Base-by-base conservation (phyloP, 2,113 vertebrate species). In the Laticauda laticaudata region DNA sequence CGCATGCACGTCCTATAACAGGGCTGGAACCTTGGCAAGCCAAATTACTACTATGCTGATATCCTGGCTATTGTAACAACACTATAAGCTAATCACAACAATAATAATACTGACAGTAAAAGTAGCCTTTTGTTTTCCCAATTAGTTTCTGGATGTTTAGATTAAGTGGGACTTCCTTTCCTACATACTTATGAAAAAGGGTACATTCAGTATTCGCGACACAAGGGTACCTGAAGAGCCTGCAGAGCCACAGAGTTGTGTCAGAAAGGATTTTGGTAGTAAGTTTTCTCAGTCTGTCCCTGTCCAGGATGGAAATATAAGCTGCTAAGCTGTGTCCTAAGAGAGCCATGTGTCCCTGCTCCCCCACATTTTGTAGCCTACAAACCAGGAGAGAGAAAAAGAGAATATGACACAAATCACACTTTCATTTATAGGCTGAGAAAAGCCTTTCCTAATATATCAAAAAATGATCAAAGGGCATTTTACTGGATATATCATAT, bases 261-360 rank as follows among this genome's bases (percentile, higher is more conserved):
- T 99, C 99, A 0, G 99, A 99, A 93, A 99, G 98, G 96, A 99
- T 98, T 91, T 99, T 98, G 0, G 98, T 99, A 91, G 98, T 99
- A 55, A 99, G 98, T 93, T 98, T 99, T 93, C 99, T 97, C 94
- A 99, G 97, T 26, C 98, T 96, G 86, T 99, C 99, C 95, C 97
- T 98, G 96, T 99, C 98, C 97, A 99, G 93, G 87, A 99, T 98
- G 0, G 99, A 99, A 96, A 99, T 99, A 95, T 99, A 99, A 48
- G 99, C 99, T 5, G 99, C 99, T 96, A 99, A 97, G 96, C 99
- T 99, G 91, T 99, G 99, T 59, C 99, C 99, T 96, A 99, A 94
- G 39, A 99, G 96, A 48, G 99, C 98, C 98, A 99, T 99, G 96
- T 99, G 99, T 95, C 98, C 99, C 94, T 99, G 98, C 48, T 99